Evolutionary conservation across 2,797 vertebrate genomes (phyloP), one percentile per base, ranked within the genome.

Genomic region (Neomorphus geoffroyi): DNA sequence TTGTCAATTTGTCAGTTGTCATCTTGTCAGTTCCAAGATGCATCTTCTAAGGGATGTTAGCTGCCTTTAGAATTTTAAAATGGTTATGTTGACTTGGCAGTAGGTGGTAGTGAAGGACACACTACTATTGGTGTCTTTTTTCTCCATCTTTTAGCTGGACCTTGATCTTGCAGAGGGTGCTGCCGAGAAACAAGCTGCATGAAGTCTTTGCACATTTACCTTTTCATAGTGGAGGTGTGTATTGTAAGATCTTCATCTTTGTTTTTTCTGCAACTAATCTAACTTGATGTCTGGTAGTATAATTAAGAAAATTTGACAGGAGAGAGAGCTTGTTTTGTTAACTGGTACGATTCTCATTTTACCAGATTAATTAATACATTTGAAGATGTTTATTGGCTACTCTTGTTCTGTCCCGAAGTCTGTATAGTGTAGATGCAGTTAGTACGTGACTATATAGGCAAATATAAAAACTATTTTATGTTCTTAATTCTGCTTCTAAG

Each of bases 401-500:
- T 79, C 75, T 19, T 10, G 28, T 61, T 92, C 33, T 61, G 11
- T 70, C 41, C 51, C 13, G 4, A 48, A 73, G 32, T 87, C 45
- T 53, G 4, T 64, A 4, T 41, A 30, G 67, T 1, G 0, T 71
- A 88, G 45, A 24, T 80, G 17, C 41, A 62, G 45, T 79, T 87
- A 77, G 43, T 81, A 28, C 30, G 8, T 3, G 4, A 50, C 83
- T 93, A 64, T 77, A 13, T 50, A 94, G 84, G 28, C 51, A 92
- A 66, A 88, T 65, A 69, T 67, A 80, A 82, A 80, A 80, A n/a
- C 27, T 82, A 45, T 61, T 87, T 61, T 46, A 43, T 74, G 33
- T 77, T 93, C 51, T 91, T 91, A 11, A 92, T 94, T 92, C 24
- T 90, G 58, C 79, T 90, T 90, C 86, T 75, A 27, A 74, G 61